Evolutionary conservation across 1,140 invertebrate genomes (phyloP), one percentile per base, ranked within the genome.

Genomic region (Medauroidea extradentata): DNA sequence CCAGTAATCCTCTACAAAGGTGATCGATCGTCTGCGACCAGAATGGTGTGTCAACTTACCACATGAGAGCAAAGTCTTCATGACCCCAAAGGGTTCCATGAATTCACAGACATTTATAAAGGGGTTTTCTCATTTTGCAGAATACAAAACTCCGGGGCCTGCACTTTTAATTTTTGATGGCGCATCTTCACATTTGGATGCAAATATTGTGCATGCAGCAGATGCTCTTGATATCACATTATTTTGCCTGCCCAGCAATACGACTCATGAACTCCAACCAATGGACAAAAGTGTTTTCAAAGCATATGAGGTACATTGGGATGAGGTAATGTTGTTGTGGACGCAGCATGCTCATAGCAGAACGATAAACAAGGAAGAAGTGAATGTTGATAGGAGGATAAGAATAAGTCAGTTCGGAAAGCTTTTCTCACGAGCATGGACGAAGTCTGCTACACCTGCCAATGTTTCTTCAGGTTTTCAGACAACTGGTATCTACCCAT

Each of bases 1-100:
- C 68, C 73, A 39, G 73, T 70, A 65, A 71, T 75, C 27, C 38
- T 75, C 16, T 79, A 75, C 54, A 72, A 73, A 59, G 70, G 73
- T 18, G 66, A 67, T 1, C 48, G 66, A 67, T 1, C 48, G 70
- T 19, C 56, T 70, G 51, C 70, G 71, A 53, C 61, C 62, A 39
- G 68, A 69, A 56, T 71, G 64, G 43, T 54, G 48, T 11, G 69
- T 70, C 50, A 67, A 69, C 61, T 68, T 74, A 59, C 68, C 73
- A 18, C 53, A 58, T 43, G 67, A 65, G 44, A 67, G 66, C 53
- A 53, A 54, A 7, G 65, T 67, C 8, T 43, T 59, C 43, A 74
- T 71, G 69, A 66, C 69, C 29, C 58, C 63, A n/a, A 71, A 74
- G 66, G 72, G 72, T 14, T 67, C 60, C 52, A 77, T 75, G 72